Evolutionary conservation across 2,113 vertebrate species (phyloP).

Genomic region (Coreoperca whiteheadi): DNA sequence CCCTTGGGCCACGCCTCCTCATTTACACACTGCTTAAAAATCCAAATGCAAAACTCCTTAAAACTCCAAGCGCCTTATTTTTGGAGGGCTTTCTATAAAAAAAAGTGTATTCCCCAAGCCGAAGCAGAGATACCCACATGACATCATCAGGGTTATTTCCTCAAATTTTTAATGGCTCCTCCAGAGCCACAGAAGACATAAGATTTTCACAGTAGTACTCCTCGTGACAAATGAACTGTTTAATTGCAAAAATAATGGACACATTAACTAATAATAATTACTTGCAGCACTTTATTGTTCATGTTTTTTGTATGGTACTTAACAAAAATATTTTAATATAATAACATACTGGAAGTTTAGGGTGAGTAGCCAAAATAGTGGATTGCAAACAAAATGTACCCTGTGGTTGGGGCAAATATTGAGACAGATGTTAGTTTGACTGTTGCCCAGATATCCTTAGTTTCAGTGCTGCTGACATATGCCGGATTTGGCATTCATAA

Average conservation of each 20-base stretch:
- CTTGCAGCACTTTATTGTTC: not conserved
- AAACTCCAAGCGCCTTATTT: not conserved
- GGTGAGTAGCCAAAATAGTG: not conserved
- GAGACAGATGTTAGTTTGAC: conserved; percentile 59
- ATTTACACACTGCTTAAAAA: too few species aligned
- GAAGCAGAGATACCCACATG: not conserved
- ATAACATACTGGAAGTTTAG: not conserved
- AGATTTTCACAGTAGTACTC: not conserved
- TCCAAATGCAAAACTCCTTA: too few species aligned
- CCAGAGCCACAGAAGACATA: not conserved
- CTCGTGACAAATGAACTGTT: not conserved
- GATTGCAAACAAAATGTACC: conserved; percentile 15
- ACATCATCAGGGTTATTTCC: not conserved
- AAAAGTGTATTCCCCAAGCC: not conserved
- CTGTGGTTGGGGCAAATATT: conserved; percentile 33
- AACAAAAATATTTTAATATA: conserved; percentile 9
- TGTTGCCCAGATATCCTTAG: conserved; percentile 45
- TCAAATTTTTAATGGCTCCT: not conserved
- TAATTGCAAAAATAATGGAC: not conserved
- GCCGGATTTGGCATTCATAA: conserved; percentile 43
- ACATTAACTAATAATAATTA: not conserved
- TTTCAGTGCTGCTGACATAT: conserved; percentile 38
- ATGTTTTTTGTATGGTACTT: not conserved
- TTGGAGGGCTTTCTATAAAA: not conserved
- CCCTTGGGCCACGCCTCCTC: too few species aligned